Evolutionary conservation across 2,797 vertebrate genomes (phyloP), one percentile per base, ranked within the genome.

Genomic region (Leptatherina wallacei): DNA sequence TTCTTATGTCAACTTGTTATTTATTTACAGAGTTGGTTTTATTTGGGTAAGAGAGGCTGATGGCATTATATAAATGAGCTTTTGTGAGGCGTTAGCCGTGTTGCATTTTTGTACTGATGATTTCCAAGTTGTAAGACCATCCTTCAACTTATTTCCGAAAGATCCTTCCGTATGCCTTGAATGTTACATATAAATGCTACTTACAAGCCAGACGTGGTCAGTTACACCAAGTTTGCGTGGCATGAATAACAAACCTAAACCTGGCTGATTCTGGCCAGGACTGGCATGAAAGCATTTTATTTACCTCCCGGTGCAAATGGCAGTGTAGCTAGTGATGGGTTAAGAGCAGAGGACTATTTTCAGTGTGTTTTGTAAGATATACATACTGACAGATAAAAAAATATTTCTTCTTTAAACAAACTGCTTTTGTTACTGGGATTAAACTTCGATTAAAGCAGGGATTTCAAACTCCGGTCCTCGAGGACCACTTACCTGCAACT

Each of bases 201-300:
- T 36, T 49, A 36, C 33, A 55, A 61, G 27, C n/a, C 29, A 61
- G 44, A 61, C 27, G 52, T 30, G 52, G 32, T 20, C 33, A 69
- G 44, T 69, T n/a, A 51, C 58, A 33, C 16, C 33, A 69, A n/a
- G 33, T 69, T 13, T 11, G 35, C 47, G 9, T 22, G 24, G 52
- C 24, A 40, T 36, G 35, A 18, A 49, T n/a, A 38, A 29, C 20
- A 51, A 14, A 60, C 49, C 4, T 54, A 61, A 6, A 13, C 58
- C 27, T 44, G 47, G 22, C 33, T n/a, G 18, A 38, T 20, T 33
- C 40, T 58, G 55, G 57, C 2, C 54, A 67, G 22, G 56, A 22
- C 16, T 7, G 40, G 27, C 2, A 56, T 16, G 5, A 56, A 66
- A 56, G 3, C 18, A 38, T 60, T 59, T 49, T 22, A 59, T n/a